phyloP scores from a whole-genome alignment of 2,113 vertebrate genomes.

The Podilymbus podiceps region DNA sequence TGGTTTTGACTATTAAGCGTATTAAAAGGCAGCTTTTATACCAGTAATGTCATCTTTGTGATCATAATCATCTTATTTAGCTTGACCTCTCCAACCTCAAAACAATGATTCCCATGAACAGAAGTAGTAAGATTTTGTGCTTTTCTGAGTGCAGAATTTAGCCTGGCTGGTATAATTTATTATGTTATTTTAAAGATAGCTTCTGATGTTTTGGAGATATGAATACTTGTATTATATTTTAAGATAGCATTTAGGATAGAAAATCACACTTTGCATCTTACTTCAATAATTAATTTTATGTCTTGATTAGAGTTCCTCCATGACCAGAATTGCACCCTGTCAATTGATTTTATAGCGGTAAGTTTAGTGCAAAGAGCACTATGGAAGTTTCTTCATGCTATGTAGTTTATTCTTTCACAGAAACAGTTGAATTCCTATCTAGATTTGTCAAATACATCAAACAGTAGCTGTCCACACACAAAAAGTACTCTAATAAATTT shows the following conservation, averaged over 20 bases:
- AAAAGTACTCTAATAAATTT: background rate
- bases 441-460: background rate
- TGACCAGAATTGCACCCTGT: background rate
- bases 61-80: background rate
- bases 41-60: background rate
- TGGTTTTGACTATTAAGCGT: background rate
- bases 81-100: background rate
- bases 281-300: background rate
- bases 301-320: background rate
- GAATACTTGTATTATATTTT: background rate
- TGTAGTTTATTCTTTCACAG: background rate
- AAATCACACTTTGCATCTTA: background rate
- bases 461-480: background rate
- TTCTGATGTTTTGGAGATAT: background rate
- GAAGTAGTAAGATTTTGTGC: background rate
- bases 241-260: background rate
- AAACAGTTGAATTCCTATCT: background rate
- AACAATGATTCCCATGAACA: background rate
- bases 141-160: background rate
- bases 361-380: background rate
- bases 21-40: background rate
- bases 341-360: background rate
- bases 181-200: background rate
- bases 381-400: background rate
- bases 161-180: background rate